These are phyloP conservation scores for Piscicola geometra DNA, from an alignment of 2,888 invertebrate species.

Conservation along the genomic window DNA sequence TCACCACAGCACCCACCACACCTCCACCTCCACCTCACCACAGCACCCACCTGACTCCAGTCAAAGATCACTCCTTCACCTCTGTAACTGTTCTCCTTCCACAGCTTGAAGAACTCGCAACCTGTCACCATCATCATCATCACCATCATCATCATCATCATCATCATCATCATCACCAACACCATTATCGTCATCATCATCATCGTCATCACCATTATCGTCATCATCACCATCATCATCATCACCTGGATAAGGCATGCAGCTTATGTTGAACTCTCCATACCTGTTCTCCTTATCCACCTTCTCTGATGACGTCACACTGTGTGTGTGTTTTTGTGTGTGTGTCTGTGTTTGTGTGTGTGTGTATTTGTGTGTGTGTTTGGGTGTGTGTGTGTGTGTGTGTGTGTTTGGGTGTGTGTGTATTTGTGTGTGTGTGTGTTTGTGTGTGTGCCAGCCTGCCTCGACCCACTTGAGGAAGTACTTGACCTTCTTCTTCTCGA, in stretches of 20 bases:
- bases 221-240: slow-evolving; percentile 20
- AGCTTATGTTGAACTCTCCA: slow-evolving; percentile 67
- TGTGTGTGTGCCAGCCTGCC: neutral
- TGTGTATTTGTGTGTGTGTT: too few relatives aligned
- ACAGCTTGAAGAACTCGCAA: slow-evolving; percentile 75
- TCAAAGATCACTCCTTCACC: slow-evolving; percentile 68
- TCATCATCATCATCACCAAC: slow-evolving; percentile 13
- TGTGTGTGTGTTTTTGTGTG: too few relatives aligned
- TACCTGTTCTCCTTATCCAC: slow-evolving; percentile 74
- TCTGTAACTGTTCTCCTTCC: slow-evolving; percentile 67
- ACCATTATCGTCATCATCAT: slow-evolving; percentile 8
- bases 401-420: too few relatives aligned
- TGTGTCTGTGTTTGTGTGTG: too few relatives aligned
- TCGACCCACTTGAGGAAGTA: slow-evolving; percentile 68
- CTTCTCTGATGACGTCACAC: slow-evolving; percentile 77
- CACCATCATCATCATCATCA: neutral
- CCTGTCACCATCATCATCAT: slow-evolving; percentile 55
- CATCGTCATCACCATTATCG: neutral
- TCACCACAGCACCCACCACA: neutral
- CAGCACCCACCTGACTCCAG: slow-evolving; percentile 65
- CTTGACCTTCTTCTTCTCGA: slow-evolving; percentile 77
- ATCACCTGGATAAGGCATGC: slow-evolving; percentile 67
- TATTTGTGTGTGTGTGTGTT: too few relatives aligned
- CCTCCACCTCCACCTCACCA: neutral
- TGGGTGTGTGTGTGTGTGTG: too few relatives aligned